Conservation (phyloP, 2,113 vertebrate species). For the Tyrannus savana region DNA sequence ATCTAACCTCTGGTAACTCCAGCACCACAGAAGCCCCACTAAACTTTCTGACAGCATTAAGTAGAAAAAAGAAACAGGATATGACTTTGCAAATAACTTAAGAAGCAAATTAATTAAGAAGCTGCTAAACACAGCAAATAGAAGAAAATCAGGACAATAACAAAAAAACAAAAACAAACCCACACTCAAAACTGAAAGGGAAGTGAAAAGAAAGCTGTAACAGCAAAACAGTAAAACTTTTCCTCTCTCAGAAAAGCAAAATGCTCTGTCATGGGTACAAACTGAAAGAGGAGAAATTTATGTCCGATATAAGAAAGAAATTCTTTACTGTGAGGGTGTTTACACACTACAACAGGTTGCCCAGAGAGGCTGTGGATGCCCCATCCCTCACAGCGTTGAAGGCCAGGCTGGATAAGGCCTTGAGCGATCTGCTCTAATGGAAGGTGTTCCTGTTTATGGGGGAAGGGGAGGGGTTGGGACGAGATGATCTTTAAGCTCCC, state of each 20-base stretch:
- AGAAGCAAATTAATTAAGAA: background rate
- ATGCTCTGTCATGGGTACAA: accelerated
- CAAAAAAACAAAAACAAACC: background rate
- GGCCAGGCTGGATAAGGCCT: background rate
- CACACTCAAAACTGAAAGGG: background rate
- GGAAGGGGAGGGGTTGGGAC: background rate
- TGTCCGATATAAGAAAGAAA: background rate
- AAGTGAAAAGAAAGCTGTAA: background rate
- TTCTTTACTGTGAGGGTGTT: background rate
- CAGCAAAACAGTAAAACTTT: background rate
- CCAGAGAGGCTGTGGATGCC: background rate
- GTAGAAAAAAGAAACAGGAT: background rate
- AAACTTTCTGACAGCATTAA: background rate
- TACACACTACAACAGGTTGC: background rate
- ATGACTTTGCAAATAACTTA: background rate
- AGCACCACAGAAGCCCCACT: background rate
- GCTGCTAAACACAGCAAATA: background rate
- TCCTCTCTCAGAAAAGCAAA: background rate
- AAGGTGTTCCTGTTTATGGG: background rate
- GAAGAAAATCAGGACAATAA: background rate
- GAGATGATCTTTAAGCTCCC: no score
- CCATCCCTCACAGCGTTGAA: background rate
- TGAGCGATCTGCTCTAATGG: background rate
- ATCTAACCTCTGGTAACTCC: background rate
- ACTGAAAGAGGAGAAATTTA: background rate